Conservation (phyloP, 2,797 vertebrate genomes). For the Siniperca scherzeri region DNA sequence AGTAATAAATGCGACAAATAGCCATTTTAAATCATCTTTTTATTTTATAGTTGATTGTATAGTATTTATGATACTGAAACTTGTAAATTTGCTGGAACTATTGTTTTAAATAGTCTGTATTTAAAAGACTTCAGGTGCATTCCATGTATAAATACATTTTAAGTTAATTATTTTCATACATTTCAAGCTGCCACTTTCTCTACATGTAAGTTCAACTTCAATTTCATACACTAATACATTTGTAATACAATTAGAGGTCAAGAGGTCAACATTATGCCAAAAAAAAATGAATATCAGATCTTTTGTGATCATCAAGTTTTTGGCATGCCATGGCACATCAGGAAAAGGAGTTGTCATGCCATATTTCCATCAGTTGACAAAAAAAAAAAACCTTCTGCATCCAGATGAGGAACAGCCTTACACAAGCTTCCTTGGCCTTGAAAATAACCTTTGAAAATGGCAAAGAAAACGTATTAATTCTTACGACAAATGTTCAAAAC, state of each 20-base stretch:
- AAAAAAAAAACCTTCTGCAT: slow-evolving; percentile 2
- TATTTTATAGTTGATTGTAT: too few relatives aligned
- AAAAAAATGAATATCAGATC: neutral
- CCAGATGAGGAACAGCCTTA: slow-evolving; percentile 11
- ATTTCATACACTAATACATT: neutral
- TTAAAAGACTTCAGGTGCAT: neutral
- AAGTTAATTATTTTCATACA: neutral
- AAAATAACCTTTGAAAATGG: slow-evolving; percentile 32
- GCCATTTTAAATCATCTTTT: too few relatives aligned
- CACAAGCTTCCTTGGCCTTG: slow-evolving; percentile 11
- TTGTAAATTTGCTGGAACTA: too few relatives aligned
- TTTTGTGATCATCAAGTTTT: neutral
- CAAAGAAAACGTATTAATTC: neutral
- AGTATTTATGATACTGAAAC: too few relatives aligned
- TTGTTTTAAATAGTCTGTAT: too few relatives aligned
- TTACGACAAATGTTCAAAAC: neutral
- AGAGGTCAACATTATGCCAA: neutral
- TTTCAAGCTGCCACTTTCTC: neutral
- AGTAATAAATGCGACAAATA: too few relatives aligned
- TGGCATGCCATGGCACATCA: neutral
- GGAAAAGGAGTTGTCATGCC: slow-evolving; percentile 12
- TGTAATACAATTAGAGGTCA: neutral
- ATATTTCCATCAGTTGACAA: slow-evolving; percentile 30
- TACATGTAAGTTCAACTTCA: neutral
- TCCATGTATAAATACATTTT: neutral